Evolutionary conservation across 2,888 invertebrate species (phyloP).

Genomic region (Callimorpha dominula): DNA sequence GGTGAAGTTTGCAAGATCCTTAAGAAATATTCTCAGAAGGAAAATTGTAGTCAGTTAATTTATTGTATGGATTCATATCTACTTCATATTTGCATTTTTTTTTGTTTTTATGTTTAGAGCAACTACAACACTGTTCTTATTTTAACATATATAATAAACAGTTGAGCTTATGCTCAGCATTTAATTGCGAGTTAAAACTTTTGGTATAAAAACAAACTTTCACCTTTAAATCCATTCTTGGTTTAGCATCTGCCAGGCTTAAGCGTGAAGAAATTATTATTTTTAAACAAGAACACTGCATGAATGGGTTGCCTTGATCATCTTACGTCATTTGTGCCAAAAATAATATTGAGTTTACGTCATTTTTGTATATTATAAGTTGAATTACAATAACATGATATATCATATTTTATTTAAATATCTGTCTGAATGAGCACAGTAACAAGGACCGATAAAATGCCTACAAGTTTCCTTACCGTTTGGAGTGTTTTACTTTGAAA

Average conservation of each 20-base stretch:
- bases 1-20: constrained; percentile 35
- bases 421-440: not conserved
- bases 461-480: not conserved
- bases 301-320: constrained; percentile 36
- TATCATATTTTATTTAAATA: not conserved
- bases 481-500: not conserved
- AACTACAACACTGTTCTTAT: not conserved
- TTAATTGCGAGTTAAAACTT: not conserved
- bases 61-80: constrained; percentile 4
- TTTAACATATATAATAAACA: not conserved
- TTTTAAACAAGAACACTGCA: constrained; percentile 27
- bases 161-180: not conserved
- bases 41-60: constrained; percentile 12
- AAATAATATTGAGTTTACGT: constrained; percentile 29
- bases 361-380: constrained; percentile 25
- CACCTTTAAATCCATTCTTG: not conserved
- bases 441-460: constrained; percentile 2
- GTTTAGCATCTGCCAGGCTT: not conserved
- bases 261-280: constrained; percentile 7
- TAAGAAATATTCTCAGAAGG: constrained; percentile 20
- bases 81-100: not conserved
- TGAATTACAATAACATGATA: not conserved
- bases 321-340: constrained; percentile 34
- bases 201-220: not conserved
- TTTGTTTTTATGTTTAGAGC: constrained; percentile 1